A percentile compares a stretch with the other conserved stretches of the same genome.
phyloP scores from a whole-genome alignment of 2,888 invertebrate species.

The Hartigia nigra region DNA sequence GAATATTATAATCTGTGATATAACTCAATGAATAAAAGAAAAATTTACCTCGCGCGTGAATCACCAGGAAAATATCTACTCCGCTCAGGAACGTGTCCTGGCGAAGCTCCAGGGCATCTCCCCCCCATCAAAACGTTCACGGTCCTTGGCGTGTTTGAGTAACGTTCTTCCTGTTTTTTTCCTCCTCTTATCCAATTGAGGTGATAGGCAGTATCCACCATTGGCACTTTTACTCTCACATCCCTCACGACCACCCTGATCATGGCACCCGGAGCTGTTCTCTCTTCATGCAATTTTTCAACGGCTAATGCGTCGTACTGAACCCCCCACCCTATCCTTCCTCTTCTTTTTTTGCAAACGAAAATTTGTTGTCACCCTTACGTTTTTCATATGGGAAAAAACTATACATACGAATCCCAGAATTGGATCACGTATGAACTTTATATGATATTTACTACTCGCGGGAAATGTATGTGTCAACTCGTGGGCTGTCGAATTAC shows the following conservation, averaged over 20 bases:
- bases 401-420: background rate
- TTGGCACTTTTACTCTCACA: too few species aligned
- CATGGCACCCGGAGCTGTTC: background rate
- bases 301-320: constrained; percentile 3
- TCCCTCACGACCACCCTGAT: background rate
- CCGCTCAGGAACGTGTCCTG: too few species aligned
- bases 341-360: background rate
- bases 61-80: too few species aligned
- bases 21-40: too few species aligned
- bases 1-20: background rate
- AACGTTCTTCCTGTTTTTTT: too few species aligned
- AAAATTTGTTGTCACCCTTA: background rate
- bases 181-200: too few species aligned
- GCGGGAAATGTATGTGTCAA: constrained; percentile 5
- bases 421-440: constrained; percentile 19
- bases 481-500: too few species aligned
- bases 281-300: constrained; percentile 10
- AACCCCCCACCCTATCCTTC: background rate
- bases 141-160: too few species aligned
- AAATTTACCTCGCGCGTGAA: too few species aligned
- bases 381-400: background rate
- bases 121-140: too few species aligned
- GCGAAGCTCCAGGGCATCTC: too few species aligned
- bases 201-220: too few species aligned
- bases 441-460: constrained; percentile 13